Base-by-base conservation (phyloP, 2,113 vertebrate species). In the Taxidea taxus region DNA sequence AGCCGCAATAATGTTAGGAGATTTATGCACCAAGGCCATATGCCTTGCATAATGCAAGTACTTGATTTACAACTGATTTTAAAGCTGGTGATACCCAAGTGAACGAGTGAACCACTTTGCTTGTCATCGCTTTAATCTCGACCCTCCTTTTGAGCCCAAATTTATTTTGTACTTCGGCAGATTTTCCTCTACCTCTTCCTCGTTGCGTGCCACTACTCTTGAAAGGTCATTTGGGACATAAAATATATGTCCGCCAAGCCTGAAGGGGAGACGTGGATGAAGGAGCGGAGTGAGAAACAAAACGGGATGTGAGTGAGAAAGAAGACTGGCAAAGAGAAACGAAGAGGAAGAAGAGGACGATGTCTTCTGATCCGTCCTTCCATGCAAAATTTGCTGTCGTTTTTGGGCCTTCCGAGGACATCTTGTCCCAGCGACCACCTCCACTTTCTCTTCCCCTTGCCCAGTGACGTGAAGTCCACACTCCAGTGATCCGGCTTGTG, bases 31-130 rank as follows among this genome's bases (percentile, higher is more conserved):
- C 15, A 18, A 83, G 51, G 74, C 87, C 96, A 84, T 72, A 20
- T 95, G 92, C 82, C 58, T 93, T 93, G 51, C 75, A 62, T 56
- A 62, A 95, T 68, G 77, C 47, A 27, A 81, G 49, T 15, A 27
- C 74, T 87, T 94, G 84, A 96, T 97, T 95, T 95, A 92, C 68
- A 96, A 29, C 15, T 96, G 83, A 80, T 86, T 93, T 95, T 95
- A 96, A 97, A 83, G 72, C 60, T 78, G 2, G 1, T 62, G 47
- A 82, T 44, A 7, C 54, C 80, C 84, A 80, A 51, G 49, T 80
- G 92, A 92, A 98, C 70, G 62, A 91, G 93, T 83, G 74, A 83
- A 72, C 75, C n/a, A 93, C 68, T 95, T 94, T 87, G 42, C 37
- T 86, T 95, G 74, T 54, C 90, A 60, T 82, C 47, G 74, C 49